Evolutionary conservation across 2,113 vertebrate genomes (phyloP).

Genomic region (Egretta garzetta): DNA sequence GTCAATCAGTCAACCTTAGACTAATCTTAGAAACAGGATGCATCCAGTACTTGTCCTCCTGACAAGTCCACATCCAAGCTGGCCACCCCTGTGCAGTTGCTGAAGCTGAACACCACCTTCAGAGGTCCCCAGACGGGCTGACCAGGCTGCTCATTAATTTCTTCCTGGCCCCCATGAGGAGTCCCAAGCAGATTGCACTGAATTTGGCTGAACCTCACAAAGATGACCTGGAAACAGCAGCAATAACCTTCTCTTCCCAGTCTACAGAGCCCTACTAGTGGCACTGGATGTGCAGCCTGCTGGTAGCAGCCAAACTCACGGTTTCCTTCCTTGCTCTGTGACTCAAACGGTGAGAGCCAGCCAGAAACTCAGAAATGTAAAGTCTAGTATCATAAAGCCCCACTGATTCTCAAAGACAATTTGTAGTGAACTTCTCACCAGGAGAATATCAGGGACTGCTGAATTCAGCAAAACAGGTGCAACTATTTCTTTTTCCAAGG

Average conservation of each 20-base stretch:
- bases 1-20: neutral
- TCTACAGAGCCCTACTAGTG: neutral
- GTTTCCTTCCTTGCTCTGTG: neutral
- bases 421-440: neutral
- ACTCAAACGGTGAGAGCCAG: neutral
- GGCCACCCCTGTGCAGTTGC: neutral
- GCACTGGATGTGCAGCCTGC: neutral
- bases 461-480: neutral
- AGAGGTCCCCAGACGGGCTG: neutral
- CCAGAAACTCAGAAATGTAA: neutral
- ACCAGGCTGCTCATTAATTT: neutral
- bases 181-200: neutral
- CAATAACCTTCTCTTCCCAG: neutral
- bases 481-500: neutral
- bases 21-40: neutral
- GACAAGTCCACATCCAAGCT: neutral
- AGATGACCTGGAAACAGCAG: neutral
- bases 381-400: neutral
- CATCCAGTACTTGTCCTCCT: neutral
- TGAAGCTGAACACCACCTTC: neutral
- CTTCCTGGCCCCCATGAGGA: neutral
- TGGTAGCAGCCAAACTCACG: neutral
- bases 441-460: neutral
- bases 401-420: neutral
- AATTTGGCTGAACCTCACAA: neutral